phyloP scores from a whole-genome alignment of 2,113 vertebrate species.

The Apodemus speciosus region DNA sequence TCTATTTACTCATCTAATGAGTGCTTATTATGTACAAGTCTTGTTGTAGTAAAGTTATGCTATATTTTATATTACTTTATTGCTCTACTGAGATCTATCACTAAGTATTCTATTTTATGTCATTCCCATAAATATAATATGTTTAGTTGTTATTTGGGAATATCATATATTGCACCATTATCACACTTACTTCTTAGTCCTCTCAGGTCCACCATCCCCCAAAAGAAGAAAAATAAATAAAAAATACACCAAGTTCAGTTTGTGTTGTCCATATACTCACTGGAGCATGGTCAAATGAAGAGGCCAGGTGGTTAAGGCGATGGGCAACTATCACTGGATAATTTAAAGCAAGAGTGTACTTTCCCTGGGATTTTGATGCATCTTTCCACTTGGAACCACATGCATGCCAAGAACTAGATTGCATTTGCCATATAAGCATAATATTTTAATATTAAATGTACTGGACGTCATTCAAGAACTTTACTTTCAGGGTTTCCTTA shows the following conservation, averaged over 20 bases:
- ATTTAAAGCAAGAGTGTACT: background rate
- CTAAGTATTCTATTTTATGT: background rate
- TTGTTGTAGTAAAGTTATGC: background rate
- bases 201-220: background rate
- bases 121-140: background rate
- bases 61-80: background rate
- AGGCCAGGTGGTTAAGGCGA: background rate
- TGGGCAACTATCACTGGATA: background rate
- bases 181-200: background rate
- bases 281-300: background rate
- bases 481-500: background rate
- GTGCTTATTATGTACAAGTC: background rate
- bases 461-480: background rate
- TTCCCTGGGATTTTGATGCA: background rate
- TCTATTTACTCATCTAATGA: background rate
- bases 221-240: background rate
- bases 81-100: background rate
- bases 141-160: background rate
- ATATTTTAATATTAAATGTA: slow-evolving; percentile 42
- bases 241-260: background rate
- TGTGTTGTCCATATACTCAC: background rate
- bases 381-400: background rate
- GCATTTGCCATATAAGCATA: background rate
- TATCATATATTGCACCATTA: background rate
- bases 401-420: background rate